These are phyloP conservation scores for Gyrodactylus salaris DNA, from an alignment of 1,140 invertebrate species.

Conservation along the genomic window DNA sequence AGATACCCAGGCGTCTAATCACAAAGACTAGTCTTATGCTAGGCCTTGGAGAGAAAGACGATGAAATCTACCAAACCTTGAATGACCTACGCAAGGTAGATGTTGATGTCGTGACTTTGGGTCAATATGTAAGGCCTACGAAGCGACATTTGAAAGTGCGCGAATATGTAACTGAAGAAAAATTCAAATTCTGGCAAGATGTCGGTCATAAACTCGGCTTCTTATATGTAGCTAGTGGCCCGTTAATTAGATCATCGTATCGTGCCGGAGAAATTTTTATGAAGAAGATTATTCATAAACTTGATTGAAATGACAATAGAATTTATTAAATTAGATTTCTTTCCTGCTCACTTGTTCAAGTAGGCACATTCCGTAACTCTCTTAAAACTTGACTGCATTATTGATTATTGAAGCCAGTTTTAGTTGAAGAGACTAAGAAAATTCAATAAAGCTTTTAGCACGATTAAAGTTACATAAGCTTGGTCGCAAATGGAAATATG, in stretches of 20 bases:
- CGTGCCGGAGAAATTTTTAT: slow-evolving; percentile 42
- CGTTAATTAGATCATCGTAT: slow-evolving; percentile 74
- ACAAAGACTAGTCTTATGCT: slow-evolving; percentile 97
- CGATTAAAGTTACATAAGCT: too few species aligned
- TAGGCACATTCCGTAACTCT: too few species aligned
- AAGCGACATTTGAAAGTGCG: slow-evolving; percentile 67
- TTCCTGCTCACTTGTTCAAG: too few species aligned
- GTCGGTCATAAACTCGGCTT: slow-evolving; percentile 56
- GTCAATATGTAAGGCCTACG: slow-evolving; percentile 97
- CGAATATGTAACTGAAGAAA: slow-evolving; percentile 79
- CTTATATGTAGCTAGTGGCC: slow-evolving; percentile 77
- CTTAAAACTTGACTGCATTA: too few species aligned
- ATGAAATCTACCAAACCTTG: slow-evolving; percentile 50
- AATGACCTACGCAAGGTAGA: slow-evolving; percentile 37
- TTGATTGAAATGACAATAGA: too few species aligned
- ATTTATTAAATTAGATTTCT: too few species aligned
- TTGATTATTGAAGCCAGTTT: too few species aligned
- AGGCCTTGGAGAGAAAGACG: slow-evolving; percentile 69
- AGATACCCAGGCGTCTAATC: slow-evolving; percentile 36
- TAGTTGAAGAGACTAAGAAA: too few species aligned
- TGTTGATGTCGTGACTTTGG: slow-evolving; percentile 76
- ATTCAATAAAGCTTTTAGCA: too few species aligned
- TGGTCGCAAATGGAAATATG: too few species aligned
- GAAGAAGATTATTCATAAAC: slow-evolving; percentile 3
- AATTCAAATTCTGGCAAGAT: slow-evolving; percentile 59